phyloP scores from a whole-genome alignment of 2,113 vertebrate species.

The Micronycteris hirsuta region DNA sequence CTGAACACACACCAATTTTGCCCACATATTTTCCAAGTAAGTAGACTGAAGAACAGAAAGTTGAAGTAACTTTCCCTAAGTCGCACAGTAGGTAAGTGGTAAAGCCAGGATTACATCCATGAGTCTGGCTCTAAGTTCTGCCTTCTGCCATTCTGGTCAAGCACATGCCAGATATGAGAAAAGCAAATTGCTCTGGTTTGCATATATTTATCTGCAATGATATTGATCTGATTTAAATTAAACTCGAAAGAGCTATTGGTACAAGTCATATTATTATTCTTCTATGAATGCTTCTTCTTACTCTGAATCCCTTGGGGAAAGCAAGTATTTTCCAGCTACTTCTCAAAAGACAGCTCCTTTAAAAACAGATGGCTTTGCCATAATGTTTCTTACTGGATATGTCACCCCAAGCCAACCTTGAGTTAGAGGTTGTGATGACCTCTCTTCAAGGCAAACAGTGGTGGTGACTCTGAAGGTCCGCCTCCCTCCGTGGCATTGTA shows the following conservation, averaged over 20 bases:
- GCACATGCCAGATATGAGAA: not conserved
- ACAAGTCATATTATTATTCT: not conserved
- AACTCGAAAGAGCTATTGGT: not conserved
- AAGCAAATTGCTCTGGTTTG: not conserved
- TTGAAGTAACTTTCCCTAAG: not conserved
- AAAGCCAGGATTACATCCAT: not conserved
- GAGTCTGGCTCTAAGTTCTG: not conserved
- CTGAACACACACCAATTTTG: not conserved
- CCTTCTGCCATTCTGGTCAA: not conserved
- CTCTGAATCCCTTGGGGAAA: not conserved
- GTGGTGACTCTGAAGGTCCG: rapidly evolving
- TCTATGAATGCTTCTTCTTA: not conserved
- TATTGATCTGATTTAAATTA: not conserved
- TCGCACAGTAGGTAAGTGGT: not conserved
- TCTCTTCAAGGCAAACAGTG: not conserved
- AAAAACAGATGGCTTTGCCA: not conserved
- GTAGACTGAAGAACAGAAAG: not conserved
- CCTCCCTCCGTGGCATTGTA: not conserved
- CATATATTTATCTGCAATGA: not conserved
- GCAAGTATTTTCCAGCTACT: not conserved
- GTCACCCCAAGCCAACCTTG: not conserved
- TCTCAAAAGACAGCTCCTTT: not conserved
- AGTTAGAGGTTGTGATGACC: not conserved
- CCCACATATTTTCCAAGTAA: not conserved
- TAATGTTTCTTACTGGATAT: not conserved